Base-by-base conservation (phyloP, 2,797 vertebrate genomes). In the Hirundo rustica region DNA sequence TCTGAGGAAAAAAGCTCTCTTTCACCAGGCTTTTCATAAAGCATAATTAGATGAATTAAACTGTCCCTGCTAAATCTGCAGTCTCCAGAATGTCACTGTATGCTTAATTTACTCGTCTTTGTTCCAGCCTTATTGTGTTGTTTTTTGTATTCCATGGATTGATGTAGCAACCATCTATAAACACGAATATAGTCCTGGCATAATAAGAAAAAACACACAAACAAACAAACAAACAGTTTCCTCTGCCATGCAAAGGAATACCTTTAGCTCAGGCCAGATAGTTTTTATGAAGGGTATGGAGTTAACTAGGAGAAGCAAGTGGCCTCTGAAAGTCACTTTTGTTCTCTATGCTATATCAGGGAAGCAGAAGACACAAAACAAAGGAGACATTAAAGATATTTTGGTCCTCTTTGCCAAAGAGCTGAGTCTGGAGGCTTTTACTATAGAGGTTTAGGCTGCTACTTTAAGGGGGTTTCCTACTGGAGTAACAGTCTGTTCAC, bases 21-120 rank as follows among this genome's bases (percentile, higher is more conserved):
- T 92, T 84, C 62, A 50, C 54, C 13, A 87, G 82, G 15, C 23
- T 88, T 96, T 91, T 85, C 79, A 89, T 67, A 93, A 93, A 44
- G 40, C 53, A 62, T 45, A 77, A 75, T 38, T 47, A 79, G 86
- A 62, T 78, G 2, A 93, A 73, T 91, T 85, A 80, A 80, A 88
- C 40, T 25, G 26, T 60, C 19, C 32, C 65, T 77, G 38, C n/a
- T 89, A 89, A 90, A 78, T 36, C 73, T 92, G 17, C 48, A 88
- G 60, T n/a, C 44, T 79, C 55, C 47, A 80, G 42, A 83, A 95
- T 86, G 14, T 29, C 55, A 73, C 11, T 75, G 61, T 34, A 77
- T 44, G 64, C 27, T 77, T 82, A 90, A 95, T 84, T 85, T 48
- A 87, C 25, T 62, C 6, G 2, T 65, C 14, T 67, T 70, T 82